Percentiles rank a stretch among this genome's conserved stretches.
These are phyloP conservation scores for Mirounga angustirostris DNA, from an alignment of 2,113 vertebrate genomes.

Conservation along the genomic window DNA sequence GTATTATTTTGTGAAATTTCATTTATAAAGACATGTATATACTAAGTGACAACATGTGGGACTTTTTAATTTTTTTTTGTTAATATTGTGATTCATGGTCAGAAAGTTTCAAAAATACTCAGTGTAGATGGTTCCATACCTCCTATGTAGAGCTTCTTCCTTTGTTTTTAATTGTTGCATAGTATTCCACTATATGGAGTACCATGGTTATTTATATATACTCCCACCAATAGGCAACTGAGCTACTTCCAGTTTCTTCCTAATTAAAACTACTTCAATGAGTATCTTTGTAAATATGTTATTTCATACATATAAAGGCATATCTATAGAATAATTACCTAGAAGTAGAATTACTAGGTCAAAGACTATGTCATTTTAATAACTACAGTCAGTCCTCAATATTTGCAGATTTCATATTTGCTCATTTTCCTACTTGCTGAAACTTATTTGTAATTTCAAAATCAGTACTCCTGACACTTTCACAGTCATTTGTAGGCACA, in stretches of 20 bases:
- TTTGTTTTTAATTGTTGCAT: slow-evolving; percentile 18
- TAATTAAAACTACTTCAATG: slow-evolving; percentile 39
- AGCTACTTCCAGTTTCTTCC: slow-evolving; percentile 28
- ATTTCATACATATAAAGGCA: not conserved
- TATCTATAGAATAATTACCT: not conserved
- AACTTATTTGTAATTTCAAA: not conserved
- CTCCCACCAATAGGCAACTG: not conserved
- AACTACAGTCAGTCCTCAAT: not conserved
- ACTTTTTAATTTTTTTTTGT: not conserved
- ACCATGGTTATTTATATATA: not conserved
- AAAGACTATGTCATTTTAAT: slow-evolving; percentile 9
- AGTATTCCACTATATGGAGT: not conserved
- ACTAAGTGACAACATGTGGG: not conserved
- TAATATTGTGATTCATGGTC: not conserved
- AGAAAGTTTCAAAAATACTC: slow-evolving; percentile 2
- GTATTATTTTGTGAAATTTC: slow-evolving; percentile 44
- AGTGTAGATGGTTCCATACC: not conserved
- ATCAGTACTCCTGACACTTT: not conserved
- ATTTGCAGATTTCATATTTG: not conserved
- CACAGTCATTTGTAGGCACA: not conserved
- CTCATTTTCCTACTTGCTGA: slow-evolving; percentile 39
- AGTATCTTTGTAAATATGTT: slow-evolving; percentile 12
- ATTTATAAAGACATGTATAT: not conserved
- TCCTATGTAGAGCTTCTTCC: not conserved
- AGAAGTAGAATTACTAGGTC: not conserved